Evolutionary conservation across 2,888 invertebrate genomes (phyloP), one percentile per base, ranked within the genome.

Genomic region (Furcula furcula): DNA sequence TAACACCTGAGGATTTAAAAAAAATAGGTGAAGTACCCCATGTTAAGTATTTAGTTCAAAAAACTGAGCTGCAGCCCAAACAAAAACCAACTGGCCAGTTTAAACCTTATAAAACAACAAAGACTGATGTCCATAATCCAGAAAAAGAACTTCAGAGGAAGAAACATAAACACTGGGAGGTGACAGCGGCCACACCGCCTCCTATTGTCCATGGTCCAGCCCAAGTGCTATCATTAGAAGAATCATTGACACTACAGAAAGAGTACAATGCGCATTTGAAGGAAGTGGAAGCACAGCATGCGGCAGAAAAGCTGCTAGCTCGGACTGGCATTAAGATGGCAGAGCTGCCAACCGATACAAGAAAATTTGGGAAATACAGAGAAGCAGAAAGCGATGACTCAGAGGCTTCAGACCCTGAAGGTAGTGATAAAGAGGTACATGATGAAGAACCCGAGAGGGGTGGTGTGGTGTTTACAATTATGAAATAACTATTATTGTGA

Each of bases 101-200:
- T 40, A 91, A 91, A 46, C 92, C 92, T 2, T 90, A 89, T 44
- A 90, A 87, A 71, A 91, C 92, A 10, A 91, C 91, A 4, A 83
- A 61, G 40, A 78, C 84, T 1, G 80, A 90, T 66, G 88, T 89
- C 2, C 91, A 91, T 40, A 81, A 90, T 55, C 91, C 91, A 11
- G 71, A 71, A 32, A 91, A 91, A 53, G 91, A 91, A 56, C 80
- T 83, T 30, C 37, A 60, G 0, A 74, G 90, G 16, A 89, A 87
- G 36, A 90, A 84, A 49, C 73, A 84, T 46, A 89, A 88, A 61
- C 53, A 90, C 52, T 92, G 92, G 91, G 92, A 92, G 70, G 81
- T 91, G 3, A 92, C 92, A 0, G 91, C 92, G 7, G 92, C 92
- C 4, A 92, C 92, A 4, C 92, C 92, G 21, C 92, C 92, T 0